Evolutionary conservation across 2,888 invertebrate genomes (phyloP).

Genomic region (Drosophila greeni): DNA sequence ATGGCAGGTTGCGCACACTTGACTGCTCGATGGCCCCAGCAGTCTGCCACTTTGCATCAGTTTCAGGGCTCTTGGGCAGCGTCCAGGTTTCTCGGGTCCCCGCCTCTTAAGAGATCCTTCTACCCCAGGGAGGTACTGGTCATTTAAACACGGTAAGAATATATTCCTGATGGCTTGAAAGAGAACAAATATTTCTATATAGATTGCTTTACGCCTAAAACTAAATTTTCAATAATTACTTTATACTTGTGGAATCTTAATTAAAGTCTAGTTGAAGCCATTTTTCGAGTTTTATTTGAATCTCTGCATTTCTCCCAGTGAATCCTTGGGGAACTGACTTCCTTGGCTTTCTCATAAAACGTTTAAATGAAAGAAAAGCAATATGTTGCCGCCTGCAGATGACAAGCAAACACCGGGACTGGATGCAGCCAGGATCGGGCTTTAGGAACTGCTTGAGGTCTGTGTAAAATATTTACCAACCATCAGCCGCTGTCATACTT

Average conservation of each 20-base stretch:
- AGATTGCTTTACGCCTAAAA: background rate
- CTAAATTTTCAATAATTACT: too few relatives aligned
- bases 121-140: conserved; percentile 7
- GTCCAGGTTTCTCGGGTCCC: background rate
- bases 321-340: conserved; percentile 16
- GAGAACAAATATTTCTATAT: too few relatives aligned
- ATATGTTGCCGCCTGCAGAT: conserved; percentile 41
- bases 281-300: background rate
- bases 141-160: conserved; percentile 27
- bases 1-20: conserved; percentile 67
- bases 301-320: conserved; percentile 1
- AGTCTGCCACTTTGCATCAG: conserved; percentile 40
- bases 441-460: conserved; percentile 34
- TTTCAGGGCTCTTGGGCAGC: conserved; percentile 22
- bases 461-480: conserved; percentile 71
- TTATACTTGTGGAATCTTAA: background rate
- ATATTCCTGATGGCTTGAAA: background rate
- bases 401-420: conserved; percentile 33
- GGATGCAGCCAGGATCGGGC: conserved; percentile 17
- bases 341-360: conserved; percentile 38
- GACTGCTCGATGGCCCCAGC: conserved; percentile 63
- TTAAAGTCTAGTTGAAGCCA: background rate
- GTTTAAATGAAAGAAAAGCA: conserved; percentile 44
- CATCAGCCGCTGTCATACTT: conserved; percentile 69
- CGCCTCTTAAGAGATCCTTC: background rate